Percentiles rank a stretch among this genome's conserved stretches.
Evolutionary conservation across 1,140 invertebrate genomes (phyloP).

Genomic region (Helicoverpa zea): DNA sequence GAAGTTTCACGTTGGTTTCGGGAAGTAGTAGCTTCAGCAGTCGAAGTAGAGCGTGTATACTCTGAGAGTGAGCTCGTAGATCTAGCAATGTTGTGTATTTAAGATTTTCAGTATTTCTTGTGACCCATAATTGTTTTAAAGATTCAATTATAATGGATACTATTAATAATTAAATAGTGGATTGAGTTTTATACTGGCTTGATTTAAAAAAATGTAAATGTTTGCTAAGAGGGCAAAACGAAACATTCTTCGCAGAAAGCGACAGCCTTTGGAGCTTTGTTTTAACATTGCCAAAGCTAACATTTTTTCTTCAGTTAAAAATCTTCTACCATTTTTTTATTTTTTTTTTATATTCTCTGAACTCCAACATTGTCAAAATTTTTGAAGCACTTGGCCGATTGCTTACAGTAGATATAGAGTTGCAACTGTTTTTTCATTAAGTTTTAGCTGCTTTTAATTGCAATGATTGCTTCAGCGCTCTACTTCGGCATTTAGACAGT

Average conservation of each 20-base stretch:
- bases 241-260: conserved; percentile 44
- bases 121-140: too few species aligned
- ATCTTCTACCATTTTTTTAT: conserved; percentile 7
- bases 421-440: neutral
- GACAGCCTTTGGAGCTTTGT: conserved; percentile 60
- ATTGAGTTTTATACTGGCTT: conserved; percentile 31
- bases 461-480: neutral
- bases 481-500: too few species aligned
- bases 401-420: neutral
- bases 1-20: too few species aligned
- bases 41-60: too few species aligned
- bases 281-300: conserved; percentile 14
- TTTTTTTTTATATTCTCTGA: conserved; percentile 20
- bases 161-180: too few species aligned
- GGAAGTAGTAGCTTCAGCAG: too few species aligned
- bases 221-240: too few species aligned
- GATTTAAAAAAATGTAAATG: too few species aligned
- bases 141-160: too few species aligned
- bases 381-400: conserved; percentile 4
- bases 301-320: conserved; percentile 7
- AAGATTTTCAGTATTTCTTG: too few species aligned
- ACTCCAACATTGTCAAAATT: conserved; percentile 9
- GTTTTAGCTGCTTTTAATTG: conserved; percentile 13
- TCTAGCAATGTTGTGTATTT: too few species aligned
- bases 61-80: too few species aligned